Conservation (phyloP, 2,113 vertebrate species). For the Pterocles gutturalis region DNA sequence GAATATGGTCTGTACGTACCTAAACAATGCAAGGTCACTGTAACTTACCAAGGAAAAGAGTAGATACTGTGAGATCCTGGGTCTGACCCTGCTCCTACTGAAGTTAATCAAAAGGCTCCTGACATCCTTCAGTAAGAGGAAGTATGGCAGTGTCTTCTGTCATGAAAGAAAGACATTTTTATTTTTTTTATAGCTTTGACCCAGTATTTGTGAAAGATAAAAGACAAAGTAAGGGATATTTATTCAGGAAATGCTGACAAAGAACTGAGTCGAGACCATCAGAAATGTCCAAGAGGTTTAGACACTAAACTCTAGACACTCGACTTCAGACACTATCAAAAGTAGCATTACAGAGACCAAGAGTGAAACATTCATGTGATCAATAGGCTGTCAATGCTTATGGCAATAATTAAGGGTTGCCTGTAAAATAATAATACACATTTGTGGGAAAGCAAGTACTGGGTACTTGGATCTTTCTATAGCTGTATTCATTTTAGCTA, state of each 20-base stretch:
- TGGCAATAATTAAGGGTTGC: not conserved
- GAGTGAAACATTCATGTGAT: not conserved
- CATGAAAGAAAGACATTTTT: not conserved
- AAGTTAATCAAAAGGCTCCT: not conserved
- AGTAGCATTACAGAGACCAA: not conserved
- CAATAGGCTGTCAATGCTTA: not conserved
- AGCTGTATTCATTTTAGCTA: not conserved
- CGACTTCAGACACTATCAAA: not conserved
- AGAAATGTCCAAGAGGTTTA: not conserved
- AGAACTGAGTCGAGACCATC: not conserved
- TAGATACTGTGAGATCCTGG: not conserved
- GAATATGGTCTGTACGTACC: not conserved
- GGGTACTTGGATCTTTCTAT: not conserved
- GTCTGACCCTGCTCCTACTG: not conserved
- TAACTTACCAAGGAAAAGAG: not conserved
- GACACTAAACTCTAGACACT: not conserved
- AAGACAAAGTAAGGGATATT: not conserved
- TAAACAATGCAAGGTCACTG: constrained; percentile 29
- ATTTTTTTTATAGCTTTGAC: not conserved
- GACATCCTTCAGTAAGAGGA: not conserved
- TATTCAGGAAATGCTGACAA: not conserved
- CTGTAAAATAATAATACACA: not conserved
- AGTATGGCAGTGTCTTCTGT: not conserved
- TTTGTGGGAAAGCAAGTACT: not conserved
- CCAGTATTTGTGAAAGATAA: not conserved